A percentile compares a stretch with the other conserved stretches of the same genome.
Evolutionary conservation across 2,797 vertebrate genomes (phyloP).

Genomic region (Aldrovandia affinis): DNA sequence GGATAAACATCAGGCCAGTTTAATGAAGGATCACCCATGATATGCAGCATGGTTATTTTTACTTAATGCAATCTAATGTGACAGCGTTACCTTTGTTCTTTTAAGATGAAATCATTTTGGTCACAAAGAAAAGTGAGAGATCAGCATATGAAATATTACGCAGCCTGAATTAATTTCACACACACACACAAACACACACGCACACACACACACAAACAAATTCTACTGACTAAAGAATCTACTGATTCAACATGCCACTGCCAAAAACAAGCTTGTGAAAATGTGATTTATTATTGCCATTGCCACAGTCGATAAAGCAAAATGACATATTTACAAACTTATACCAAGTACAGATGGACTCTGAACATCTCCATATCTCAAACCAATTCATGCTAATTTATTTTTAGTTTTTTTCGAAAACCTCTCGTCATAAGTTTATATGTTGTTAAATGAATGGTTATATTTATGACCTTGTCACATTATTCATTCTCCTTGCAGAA

Average conservation of each 20-base stretch:
- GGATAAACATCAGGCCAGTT: not conserved
- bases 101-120: not conserved
- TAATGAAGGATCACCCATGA: not conserved
- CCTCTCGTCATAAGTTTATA: not conserved
- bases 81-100: not conserved
- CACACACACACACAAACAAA: slow-evolving; percentile 1
- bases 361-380: not conserved
- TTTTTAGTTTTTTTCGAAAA: not conserved
- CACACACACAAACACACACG: not conserved
- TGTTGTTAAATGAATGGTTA: slow-evolving; percentile 4
- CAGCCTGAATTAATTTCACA: slow-evolving; percentile 32
- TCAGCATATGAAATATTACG: slow-evolving; percentile 23
- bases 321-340: slow-evolving; percentile 30
- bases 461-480: not conserved
- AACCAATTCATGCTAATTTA: not conserved
- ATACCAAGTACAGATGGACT: slow-evolving; percentile 13
- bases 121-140: not conserved
- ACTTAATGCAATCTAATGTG: not conserved
- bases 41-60: not conserved
- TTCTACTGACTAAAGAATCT: slow-evolving; percentile 23
- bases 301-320: slow-evolving; percentile 27
- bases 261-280: slow-evolving; percentile 34
- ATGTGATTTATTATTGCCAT: slow-evolving; percentile 30
- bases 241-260: slow-evolving; percentile 20
- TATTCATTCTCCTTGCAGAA: not conserved